These are phyloP conservation scores for Eucriotettix oculatus DNA, from an alignment of 2,888 invertebrate genomes.

Conservation along the genomic window DNA sequence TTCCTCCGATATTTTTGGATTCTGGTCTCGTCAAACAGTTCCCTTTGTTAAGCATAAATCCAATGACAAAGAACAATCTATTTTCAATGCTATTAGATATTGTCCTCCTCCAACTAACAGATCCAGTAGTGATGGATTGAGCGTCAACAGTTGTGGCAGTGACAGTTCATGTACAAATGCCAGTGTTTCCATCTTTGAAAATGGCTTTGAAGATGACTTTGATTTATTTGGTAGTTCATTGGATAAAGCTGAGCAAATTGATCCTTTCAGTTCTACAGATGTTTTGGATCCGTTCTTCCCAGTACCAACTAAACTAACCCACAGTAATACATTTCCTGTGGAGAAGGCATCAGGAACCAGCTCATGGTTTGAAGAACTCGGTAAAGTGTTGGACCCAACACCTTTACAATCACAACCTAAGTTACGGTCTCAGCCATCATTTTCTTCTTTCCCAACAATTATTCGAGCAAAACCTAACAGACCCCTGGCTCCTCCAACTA, in stretches of 20 bases:
- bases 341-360: background rate
- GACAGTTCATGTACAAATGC: constrained; percentile 38
- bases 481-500: background rate
- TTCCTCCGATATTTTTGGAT: too few relatives aligned
- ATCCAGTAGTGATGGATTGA: constrained; percentile 57
- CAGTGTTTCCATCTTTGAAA: constrained; percentile 51
- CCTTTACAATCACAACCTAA: background rate
- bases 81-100: too few relatives aligned
- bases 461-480: constrained; percentile 47
- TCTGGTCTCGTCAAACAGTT: too few relatives aligned
- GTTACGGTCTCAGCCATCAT: background rate
- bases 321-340: background rate
- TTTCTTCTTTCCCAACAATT: constrained; percentile 47
- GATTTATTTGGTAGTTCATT: constrained; percentile 42
- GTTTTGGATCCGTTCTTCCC: constrained; percentile 38
- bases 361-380: background rate
- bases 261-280: constrained; percentile 31
- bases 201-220: constrained; percentile 73
- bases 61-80: too few relatives aligned
- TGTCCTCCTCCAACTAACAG: constrained; percentile 51
- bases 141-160: constrained; percentile 59
- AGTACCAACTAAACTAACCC: constrained; percentile 11
- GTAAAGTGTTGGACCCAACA: background rate
- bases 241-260: constrained; percentile 31
- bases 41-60: too few relatives aligned